phyloP scores from a whole-genome alignment of 2,113 vertebrate species.

The Erpornis zantholeuca region DNA sequence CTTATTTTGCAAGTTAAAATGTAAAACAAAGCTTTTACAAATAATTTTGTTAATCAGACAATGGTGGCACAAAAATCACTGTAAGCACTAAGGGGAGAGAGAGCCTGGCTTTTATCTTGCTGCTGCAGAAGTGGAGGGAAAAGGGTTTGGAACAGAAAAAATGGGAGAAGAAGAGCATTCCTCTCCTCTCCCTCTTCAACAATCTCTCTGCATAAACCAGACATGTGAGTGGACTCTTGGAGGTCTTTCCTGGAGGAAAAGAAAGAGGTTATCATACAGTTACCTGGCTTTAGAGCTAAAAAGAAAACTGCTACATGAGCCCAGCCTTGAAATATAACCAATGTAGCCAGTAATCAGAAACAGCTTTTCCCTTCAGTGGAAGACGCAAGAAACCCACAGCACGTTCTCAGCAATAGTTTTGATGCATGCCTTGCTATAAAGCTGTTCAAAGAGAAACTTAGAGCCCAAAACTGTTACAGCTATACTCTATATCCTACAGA shows the following conservation, averaged over 20 bases:
- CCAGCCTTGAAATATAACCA: conserved; percentile 26
- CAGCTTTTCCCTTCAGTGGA: conserved; percentile 42
- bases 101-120: background rate
- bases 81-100: conserved; percentile 47
- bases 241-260: background rate
- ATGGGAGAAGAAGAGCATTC: background rate
- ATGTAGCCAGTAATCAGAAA: conserved; percentile 24
- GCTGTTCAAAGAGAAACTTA: conserved; percentile 34
- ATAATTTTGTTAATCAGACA: conserved; percentile 76
- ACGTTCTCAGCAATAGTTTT: conserved; percentile 30
- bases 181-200: background rate
- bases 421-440: conserved; percentile 40
- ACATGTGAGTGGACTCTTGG: background rate
- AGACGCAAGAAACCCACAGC: conserved; percentile 43
- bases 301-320: background rate
- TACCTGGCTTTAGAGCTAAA: conserved; percentile 6
- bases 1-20: conserved; percentile 77
- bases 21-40: conserved; percentile 75
- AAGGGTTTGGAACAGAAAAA: background rate
- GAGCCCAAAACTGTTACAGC: background rate
- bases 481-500: background rate
- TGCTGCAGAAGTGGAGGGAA: background rate
- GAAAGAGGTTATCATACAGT: background rate
- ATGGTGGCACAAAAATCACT: conserved; percentile 63
- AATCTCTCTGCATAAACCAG: background rate